Conservation (phyloP, 1,140 invertebrate genomes). For the Achatina immaculata region DNA sequence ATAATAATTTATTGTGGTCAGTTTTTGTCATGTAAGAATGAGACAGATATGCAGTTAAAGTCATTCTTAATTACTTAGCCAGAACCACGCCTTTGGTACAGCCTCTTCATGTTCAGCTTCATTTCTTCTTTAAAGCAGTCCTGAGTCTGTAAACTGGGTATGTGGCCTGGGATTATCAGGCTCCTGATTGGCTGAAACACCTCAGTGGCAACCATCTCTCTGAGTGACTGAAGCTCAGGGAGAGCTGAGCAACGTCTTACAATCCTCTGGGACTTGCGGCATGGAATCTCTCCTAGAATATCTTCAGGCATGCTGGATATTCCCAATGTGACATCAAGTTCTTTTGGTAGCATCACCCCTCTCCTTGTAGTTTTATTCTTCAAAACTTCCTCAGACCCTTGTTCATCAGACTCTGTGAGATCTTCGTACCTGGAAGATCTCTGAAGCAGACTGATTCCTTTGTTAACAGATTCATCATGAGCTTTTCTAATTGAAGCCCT, state of each 20-base stretch:
- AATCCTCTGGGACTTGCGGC: neutral
- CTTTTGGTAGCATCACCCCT: neutral
- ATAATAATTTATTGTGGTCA: too few relatives aligned
- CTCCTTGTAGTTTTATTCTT: neutral
- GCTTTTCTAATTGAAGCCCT: neutral
- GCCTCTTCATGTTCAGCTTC: neutral
- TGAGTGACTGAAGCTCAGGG: conserved; percentile 29
- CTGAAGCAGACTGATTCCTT: neutral
- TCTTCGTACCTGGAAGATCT: neutral
- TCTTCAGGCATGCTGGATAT: conserved; percentile 21
- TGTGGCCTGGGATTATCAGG: neutral
- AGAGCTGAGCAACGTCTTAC: conserved; percentile 11
- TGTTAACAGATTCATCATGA: neutral
- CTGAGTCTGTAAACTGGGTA: neutral
- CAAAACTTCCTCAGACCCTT: neutral
- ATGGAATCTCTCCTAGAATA: conserved; percentile 15
- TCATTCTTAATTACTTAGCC: too few relatives aligned
- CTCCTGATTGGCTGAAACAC: neutral
- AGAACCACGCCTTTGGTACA: conserved; percentile 31
- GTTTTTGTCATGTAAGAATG: too few relatives aligned
- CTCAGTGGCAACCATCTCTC: conserved; percentile 1
- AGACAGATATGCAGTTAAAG: too few relatives aligned
- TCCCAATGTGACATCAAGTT: neutral
- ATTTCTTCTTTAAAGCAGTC: neutral
- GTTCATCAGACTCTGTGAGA: neutral